These are phyloP conservation scores for roundworm (Caenorhabditis elegans) DNA, from an alignment of 1,140 invertebrate genomes.

Conservation along the genomic window DNA sequence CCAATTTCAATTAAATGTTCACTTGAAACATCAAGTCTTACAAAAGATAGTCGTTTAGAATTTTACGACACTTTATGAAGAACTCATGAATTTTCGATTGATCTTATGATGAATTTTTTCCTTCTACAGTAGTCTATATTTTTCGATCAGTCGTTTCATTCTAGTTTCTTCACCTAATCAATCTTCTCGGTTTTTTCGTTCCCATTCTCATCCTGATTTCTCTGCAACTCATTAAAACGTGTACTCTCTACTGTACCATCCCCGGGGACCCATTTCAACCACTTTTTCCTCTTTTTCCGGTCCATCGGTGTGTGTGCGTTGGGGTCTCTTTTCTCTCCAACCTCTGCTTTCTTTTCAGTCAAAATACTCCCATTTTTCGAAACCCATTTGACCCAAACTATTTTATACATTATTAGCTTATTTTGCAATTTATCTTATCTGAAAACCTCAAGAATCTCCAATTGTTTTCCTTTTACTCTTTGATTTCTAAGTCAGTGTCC, in stretches of 20 bases:
- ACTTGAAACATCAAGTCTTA: too few relatives aligned
- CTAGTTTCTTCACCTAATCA: too few relatives aligned
- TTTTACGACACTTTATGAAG: not conserved
- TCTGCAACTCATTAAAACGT: not conserved
- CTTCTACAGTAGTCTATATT: not conserved
- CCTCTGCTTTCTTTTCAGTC: not conserved
- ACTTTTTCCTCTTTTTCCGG: constrained; percentile 20
- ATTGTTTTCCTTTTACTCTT: not conserved
- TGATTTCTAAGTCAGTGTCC: not conserved
- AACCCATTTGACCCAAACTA: not conserved
- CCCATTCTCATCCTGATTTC: constrained; percentile 27
- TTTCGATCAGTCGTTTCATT: too few relatives aligned
- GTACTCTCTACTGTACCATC: not conserved
- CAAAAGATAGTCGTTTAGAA: too few relatives aligned
- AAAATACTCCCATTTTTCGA: not conserved
- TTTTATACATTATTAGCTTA: not conserved
- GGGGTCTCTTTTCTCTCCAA: not conserved
- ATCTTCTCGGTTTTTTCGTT: not conserved
- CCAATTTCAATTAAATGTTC: too few relatives aligned
- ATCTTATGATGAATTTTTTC: not conserved
- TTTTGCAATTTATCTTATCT: not conserved
- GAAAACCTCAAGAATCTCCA: not conserved
- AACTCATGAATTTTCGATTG: not conserved
- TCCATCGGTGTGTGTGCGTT: not conserved
- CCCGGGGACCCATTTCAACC: constrained; percentile 27